A percentile compares a stretch with the other conserved stretches of the same genome.
Evolutionary conservation across 2,888 invertebrate species (phyloP).

Genomic region (Lydus trimaculatus): DNA sequence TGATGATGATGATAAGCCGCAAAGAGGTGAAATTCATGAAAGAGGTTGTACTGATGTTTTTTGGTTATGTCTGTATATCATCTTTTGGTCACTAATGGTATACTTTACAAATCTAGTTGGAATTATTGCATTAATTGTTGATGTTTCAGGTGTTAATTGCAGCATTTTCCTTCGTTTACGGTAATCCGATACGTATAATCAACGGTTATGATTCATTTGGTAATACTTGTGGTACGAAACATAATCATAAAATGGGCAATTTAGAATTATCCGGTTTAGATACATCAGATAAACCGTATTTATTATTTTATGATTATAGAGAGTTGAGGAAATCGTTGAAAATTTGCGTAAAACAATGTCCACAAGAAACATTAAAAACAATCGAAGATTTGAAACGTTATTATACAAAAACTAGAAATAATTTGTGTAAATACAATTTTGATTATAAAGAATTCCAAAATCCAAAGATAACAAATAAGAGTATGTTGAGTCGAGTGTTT

Average conservation of each 20-base stretch:
- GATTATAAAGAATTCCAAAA: conserved; percentile 64
- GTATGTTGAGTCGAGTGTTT: conserved; percentile 49
- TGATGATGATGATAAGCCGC: conserved; percentile 63
- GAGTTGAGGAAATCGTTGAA: conserved; percentile 80
- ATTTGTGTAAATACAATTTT: conserved; percentile 79
- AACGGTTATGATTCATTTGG: conserved; percentile 95
- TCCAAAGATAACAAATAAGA: conserved; percentile 42
- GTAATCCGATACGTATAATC: conserved; percentile 83
- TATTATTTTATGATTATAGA: conserved; percentile 85
- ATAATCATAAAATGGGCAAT: conserved; percentile 77
- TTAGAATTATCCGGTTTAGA: conserved; percentile 81
- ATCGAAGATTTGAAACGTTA: conserved; percentile 75
- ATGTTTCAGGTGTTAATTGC: conserved; percentile 78
- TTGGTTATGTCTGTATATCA: conserved; percentile 79
- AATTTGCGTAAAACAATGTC: conserved; percentile 91
- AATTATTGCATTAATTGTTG: conserved; percentile 12
- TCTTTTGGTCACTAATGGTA: conserved; percentile 87
- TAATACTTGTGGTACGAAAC: conserved; percentile 88
- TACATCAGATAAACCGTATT: conserved; percentile 77
- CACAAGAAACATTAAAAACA: conserved; percentile 69
- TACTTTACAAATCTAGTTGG: neutral
- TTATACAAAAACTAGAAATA: conserved; percentile 74
- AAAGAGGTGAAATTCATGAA: conserved; percentile 62
- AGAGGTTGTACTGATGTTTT: conserved; percentile 85
- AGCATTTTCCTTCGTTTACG: conserved; percentile 87